Conservation (phyloP, 1,140 invertebrate genomes). For the Lucilia sericata region DNA sequence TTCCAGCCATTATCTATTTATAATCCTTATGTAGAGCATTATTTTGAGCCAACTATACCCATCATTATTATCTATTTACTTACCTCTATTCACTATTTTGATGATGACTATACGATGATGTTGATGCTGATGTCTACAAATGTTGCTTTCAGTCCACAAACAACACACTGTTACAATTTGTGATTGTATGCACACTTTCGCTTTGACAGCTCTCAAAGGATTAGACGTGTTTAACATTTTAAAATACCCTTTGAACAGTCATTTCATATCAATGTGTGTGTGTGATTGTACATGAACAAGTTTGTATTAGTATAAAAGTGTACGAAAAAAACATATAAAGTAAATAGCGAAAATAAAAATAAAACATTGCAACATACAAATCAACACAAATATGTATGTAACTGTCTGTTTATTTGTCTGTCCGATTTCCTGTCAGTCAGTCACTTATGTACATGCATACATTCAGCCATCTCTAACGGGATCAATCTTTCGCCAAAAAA, state of each 20-base stretch:
- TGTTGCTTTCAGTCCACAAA: background rate
- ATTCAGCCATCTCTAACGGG: background rate
- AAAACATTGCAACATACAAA: background rate
- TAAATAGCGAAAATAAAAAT: background rate
- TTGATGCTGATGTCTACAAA: slow-evolving; percentile 19
- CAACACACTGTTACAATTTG: background rate
- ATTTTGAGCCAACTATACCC: no score
- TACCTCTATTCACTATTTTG: background rate
- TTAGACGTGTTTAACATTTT: slow-evolving; percentile 67
- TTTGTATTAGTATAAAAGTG: background rate
- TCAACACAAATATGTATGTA: background rate
- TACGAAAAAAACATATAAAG: background rate
- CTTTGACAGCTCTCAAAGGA: slow-evolving; percentile 62
- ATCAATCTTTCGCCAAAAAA: slow-evolving; percentile 4
- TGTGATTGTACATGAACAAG: background rate
- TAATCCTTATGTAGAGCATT: no score
- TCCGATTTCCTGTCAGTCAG: background rate
- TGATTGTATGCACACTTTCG: slow-evolving; percentile 30
- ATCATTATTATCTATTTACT: slow-evolving; percentile 19
- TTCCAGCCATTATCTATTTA: no score
- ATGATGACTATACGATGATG: slow-evolving; percentile 7
- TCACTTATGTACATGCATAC: background rate
- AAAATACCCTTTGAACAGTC: slow-evolving; percentile 47
- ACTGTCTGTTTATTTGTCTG: background rate
- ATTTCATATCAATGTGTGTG: slow-evolving; percentile 6